Percentiles rank a stretch among this genome's conserved stretches.
Evolutionary conservation across 2,113 vertebrate species (phyloP).

Genomic region (Nycticorax nycticorax): DNA sequence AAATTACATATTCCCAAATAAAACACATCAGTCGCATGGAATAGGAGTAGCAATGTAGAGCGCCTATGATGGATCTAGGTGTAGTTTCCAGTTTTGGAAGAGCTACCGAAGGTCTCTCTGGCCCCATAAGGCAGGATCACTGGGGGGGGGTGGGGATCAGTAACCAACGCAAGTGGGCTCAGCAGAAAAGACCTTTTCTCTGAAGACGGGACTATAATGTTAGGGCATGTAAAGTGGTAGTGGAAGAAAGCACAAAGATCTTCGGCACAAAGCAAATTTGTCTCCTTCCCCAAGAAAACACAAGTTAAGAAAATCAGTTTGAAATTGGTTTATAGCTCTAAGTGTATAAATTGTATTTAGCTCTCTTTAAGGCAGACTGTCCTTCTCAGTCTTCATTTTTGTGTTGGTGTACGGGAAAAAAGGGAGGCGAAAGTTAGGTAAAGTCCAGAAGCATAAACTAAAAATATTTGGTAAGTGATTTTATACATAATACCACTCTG

Average conservation of each 20-base stretch:
- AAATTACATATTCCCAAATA: neutral
- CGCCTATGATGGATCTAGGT: neutral
- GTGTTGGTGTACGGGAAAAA: neutral
- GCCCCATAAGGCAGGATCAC: neutral
- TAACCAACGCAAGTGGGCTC: rapidly evolving
- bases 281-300: neutral
- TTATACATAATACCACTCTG: neutral
- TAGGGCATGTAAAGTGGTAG: neutral
- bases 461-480: neutral
- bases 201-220: neutral
- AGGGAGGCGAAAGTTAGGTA: neutral
- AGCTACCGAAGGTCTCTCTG: neutral
- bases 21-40: neutral
- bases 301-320: neutral
- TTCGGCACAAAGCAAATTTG: neutral
- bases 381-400: neutral
- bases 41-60: neutral
- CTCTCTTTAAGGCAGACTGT: neutral
- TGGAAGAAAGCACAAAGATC: neutral
- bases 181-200: neutral
- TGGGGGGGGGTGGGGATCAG: neutral
- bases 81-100: neutral
- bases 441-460: neutral
- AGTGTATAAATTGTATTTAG: neutral
- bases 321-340: neutral